phyloP scores from a whole-genome alignment of 2,113 vertebrate species.

The Neogobius melanostomus region DNA sequence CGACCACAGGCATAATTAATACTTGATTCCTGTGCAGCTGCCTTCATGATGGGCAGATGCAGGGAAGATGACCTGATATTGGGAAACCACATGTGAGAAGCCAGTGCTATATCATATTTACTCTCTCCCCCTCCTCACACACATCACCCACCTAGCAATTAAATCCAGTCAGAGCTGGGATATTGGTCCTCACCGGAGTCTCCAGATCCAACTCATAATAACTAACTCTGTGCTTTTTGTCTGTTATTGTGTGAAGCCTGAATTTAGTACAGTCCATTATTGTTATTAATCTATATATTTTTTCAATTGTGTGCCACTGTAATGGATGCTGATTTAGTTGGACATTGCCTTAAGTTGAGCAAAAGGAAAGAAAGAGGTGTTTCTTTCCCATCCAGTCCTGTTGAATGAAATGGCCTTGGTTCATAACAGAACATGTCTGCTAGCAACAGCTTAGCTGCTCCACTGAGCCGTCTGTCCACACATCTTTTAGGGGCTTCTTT shows the following conservation, averaged over 20 bases:
- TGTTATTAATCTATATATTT: too few species aligned
- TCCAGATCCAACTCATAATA: constrained; percentile 72
- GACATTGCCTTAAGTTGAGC: constrained; percentile 46
- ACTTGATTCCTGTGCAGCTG: constrained; percentile 77
- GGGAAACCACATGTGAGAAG: constrained; percentile 79
- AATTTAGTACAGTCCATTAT: constrained; percentile 38
- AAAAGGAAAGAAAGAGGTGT: constrained; percentile 16
- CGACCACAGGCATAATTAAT: constrained; percentile 83
- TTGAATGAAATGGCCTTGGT: constrained; percentile 71
- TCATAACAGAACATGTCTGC: constrained; percentile 70
- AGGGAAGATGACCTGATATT: constrained; percentile 77
- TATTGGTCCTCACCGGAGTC: constrained; percentile 70
- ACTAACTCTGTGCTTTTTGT: constrained; percentile 69
- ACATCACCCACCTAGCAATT: constrained; percentile 67
- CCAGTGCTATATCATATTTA: constrained; percentile 75
- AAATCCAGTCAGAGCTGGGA: constrained; percentile 78
- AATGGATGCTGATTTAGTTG: constrained; percentile 53
- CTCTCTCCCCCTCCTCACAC: constrained; percentile 69
- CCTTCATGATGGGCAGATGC: constrained; percentile 78
- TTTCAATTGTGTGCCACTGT: constrained; percentile 13
- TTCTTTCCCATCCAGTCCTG: constrained; percentile 60
- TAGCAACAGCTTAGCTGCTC: constrained; percentile 75
- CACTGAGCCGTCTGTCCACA: constrained; percentile 69
- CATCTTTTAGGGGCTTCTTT: constrained; percentile 66
- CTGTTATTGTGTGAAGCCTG: constrained; percentile 53